Conservation (phyloP, 1,140 invertebrate genomes). For the Drosophila hydei region DNA sequence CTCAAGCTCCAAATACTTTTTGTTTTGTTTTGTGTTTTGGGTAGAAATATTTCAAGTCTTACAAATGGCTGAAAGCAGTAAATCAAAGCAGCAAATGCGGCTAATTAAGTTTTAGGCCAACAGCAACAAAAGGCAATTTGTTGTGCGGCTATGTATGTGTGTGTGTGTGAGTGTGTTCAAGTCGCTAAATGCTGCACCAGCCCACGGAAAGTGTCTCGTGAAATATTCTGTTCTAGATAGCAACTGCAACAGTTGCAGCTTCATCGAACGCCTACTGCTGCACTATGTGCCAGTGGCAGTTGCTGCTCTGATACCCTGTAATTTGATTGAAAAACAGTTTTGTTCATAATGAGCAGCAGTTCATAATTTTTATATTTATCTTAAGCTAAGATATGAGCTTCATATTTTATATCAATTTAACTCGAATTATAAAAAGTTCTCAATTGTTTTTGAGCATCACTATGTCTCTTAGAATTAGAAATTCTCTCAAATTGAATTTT, state of each 20-base stretch:
- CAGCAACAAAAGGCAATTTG: conserved; percentile 62
- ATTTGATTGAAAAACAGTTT: no score
- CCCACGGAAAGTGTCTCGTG: conserved; percentile 77
- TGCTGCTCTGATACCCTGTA: conserved; percentile 2
- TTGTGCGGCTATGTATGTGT: conserved; percentile 37
- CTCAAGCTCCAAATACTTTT: conserved; percentile 47
- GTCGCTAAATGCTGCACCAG: conserved; percentile 70
- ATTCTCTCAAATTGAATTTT: no score
- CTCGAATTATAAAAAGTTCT: no score
- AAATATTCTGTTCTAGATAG: conserved; percentile 81
- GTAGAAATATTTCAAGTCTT: conserved; percentile 42
- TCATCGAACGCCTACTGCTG: conserved; percentile 62
- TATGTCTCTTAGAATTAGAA: no score
- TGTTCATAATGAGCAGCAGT: no score
- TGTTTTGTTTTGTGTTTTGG: conserved; percentile 17
- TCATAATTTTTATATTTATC: no score
- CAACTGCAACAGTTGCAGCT: conserved; percentile 45
- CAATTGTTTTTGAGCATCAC: no score
- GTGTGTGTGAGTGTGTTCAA: conserved; percentile 37
- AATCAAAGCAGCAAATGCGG: conserved; percentile 75
- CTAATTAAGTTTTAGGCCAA: conserved; percentile 71
- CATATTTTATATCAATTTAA: no score
- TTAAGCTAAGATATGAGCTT: no score
- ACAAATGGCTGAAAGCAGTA: conserved; percentile 47
- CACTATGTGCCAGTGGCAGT: conserved; percentile 40